Base-by-base conservation (phyloP, 2,888 invertebrate genomes). In the Hyppa rectilinea region DNA sequence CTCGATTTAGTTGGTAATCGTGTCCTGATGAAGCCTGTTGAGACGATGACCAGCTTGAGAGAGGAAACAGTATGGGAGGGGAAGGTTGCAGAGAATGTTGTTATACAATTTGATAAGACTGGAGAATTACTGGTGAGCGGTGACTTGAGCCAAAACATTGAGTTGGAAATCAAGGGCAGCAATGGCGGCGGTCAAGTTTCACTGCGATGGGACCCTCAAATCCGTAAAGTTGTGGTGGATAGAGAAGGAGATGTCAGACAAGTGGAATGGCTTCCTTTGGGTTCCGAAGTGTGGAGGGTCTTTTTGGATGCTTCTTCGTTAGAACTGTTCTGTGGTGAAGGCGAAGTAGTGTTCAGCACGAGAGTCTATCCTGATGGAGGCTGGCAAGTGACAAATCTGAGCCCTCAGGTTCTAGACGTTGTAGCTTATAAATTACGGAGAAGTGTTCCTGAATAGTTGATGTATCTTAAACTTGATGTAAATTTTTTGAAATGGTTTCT, bases 301-400 rank as follows among this genome's bases (percentile, higher is more conserved):
- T 95, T 94, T 82, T 78, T 96, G 7, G 96, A 96, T 67, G 87
- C 95, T 4, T 94, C 95, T 81, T 95, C 95, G 3, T 38, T 96
- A 66, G 96, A 96, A 76, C 74, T 95, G 52, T 96, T 96, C 85
- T 95, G 95, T 60, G 95, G 96, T 0, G 93, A 94, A 76, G 96
- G 96, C 0, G 96, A 95, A 68, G 95, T 93, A 1, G 95, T 95
- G 0, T 94, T 96, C 80, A 96, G 95, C 73, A 90, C 88, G n/a
- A 88, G 96, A 62, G 89, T 92, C 1, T 95, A 87, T 64, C 93
- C 94, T 40, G 88, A 92, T 5, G 95, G 95, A 10, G 89, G 88
- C 9, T 95, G 95, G 95, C 85, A 75, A 23, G 74, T 96, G 0
- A 92, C 86, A 0, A 96, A 94, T 89, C 63, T 88, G 12, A 92